Conservation (phyloP, 2,113 vertebrate genomes). For the Cinclus mexicanus region DNA sequence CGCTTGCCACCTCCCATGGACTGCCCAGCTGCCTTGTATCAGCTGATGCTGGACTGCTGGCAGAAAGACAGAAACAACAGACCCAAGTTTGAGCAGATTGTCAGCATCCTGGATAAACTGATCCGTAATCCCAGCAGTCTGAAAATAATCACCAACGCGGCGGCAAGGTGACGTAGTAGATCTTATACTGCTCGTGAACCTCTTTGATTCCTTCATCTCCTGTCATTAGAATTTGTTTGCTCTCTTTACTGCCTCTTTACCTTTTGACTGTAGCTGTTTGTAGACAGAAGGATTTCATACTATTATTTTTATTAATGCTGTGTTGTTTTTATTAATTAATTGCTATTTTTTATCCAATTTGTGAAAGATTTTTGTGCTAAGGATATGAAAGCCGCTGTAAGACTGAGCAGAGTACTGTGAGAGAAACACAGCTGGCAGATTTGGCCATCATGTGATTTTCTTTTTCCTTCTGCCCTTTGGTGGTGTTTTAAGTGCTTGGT, state of each 20-base stretch:
- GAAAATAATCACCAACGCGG: slow-evolving; percentile 93
- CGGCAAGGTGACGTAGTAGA: slow-evolving; percentile 85
- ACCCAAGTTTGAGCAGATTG: slow-evolving; percentile 98
- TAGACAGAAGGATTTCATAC: not conserved
- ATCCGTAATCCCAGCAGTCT: slow-evolving; percentile 96
- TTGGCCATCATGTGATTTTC: not conserved
- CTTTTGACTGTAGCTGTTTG: not conserved
- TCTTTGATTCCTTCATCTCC: not conserved
- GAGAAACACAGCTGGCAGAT: not conserved
- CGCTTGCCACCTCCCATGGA: slow-evolving; percentile 97
- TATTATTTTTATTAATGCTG: not conserved
- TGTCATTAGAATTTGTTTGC: not conserved
- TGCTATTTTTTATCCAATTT: not conserved
- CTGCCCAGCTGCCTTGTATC: slow-evolving; percentile 95
- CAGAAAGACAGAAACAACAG: slow-evolving; percentile 98
- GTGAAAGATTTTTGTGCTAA: not conserved
- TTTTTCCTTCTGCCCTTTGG: not conserved
- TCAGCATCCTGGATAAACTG: slow-evolving; percentile 97
- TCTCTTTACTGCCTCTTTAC: not conserved
- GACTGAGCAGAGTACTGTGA: not conserved
- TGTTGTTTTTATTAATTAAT: not conserved
- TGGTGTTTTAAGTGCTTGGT: not conserved
- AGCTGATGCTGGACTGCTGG: slow-evolving; percentile 99
- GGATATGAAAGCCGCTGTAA: not conserved
- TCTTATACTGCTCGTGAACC: not conserved